phyloP scores from a whole-genome alignment of 2,113 vertebrate genomes.

The Dolichotis patagonum region DNA sequence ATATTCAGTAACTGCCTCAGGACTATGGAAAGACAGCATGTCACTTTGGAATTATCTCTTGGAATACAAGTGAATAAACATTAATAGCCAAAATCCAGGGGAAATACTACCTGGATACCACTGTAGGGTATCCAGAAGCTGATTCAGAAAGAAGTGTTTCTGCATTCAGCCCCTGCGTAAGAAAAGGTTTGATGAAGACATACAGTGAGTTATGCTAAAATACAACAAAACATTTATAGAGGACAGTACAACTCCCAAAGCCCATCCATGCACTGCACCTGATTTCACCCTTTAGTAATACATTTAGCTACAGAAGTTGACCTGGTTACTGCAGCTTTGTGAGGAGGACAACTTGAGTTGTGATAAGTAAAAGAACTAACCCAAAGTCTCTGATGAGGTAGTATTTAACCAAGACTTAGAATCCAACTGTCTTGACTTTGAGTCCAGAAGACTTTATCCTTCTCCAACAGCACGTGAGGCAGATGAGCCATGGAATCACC shows the following conservation, averaged over 20 bases:
- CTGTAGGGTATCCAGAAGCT: neutral
- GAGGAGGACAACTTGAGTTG: neutral
- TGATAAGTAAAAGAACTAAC: neutral
- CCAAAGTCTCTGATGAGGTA: neutral
- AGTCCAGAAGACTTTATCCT: neutral
- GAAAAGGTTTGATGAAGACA: neutral
- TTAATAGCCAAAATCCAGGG: neutral
- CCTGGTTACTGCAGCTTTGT: neutral
- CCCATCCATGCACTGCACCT: neutral
- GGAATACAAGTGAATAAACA: constrained; percentile 1
- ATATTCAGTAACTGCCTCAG: neutral
- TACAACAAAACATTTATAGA: neutral
- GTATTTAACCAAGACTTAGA: neutral
- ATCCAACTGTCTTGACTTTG: neutral
- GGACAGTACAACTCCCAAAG: neutral
- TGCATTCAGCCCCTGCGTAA: neutral
- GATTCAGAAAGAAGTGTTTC: constrained; percentile 20
- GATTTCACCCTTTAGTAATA: neutral
- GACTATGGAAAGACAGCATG: neutral
- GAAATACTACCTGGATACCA: neutral
- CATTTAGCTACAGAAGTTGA: neutral
- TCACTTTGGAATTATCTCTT: constrained; percentile 1
- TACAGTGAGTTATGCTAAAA: constrained; percentile 13
- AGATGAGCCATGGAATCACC: neutral
- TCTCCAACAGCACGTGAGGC: neutral